A percentile compares a stretch with the other conserved stretches of the same genome.
These are phyloP conservation scores for Baryphthengus martii DNA, from an alignment of 2,113 vertebrate genomes.

Conservation along the genomic window DNA sequence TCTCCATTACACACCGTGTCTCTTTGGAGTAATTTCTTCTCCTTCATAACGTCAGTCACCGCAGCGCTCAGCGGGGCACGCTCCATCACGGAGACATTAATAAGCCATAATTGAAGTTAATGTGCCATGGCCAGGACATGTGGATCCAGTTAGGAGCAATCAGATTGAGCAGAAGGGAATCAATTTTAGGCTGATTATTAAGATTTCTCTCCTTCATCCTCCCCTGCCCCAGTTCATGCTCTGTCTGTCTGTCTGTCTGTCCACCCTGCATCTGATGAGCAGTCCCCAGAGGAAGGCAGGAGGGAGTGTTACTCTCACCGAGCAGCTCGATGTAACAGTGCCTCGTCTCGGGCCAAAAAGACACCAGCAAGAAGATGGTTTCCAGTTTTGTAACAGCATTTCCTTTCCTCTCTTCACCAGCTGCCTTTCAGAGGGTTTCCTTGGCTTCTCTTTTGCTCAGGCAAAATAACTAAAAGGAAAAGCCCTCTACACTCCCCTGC, in stretches of 20 bases:
- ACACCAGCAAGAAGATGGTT: not conserved
- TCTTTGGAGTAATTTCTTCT: slow-evolving; percentile 40
- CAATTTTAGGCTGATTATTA: slow-evolving; percentile 6
- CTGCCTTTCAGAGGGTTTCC: not conserved
- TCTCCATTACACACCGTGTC: not conserved
- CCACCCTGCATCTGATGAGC: not conserved
- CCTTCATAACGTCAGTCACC: not conserved
- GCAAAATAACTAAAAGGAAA: not conserved
- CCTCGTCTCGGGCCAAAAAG: not conserved
- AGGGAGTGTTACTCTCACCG: not conserved
- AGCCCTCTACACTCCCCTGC: not conserved
- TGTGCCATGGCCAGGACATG: slow-evolving; percentile 58
- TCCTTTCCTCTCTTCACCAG: not conserved
- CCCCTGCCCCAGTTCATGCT: not conserved
- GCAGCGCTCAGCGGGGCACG: not conserved
- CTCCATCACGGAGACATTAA: slow-evolving; percentile 41
- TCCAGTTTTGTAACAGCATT: not conserved
- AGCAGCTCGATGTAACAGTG: not conserved
- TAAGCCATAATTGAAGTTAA: slow-evolving; percentile 77
- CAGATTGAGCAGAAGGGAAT: slow-evolving; percentile 27
- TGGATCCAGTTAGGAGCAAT: slow-evolving; percentile 48
- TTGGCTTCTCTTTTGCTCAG: not conserved
- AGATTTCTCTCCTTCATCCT: not conserved
- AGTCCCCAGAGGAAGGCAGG: not conserved
- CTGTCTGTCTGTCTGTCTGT: not conserved